These are phyloP conservation scores for Galleria mellonella DNA, from an alignment of 1,140 invertebrate genomes.

Conservation along the genomic window DNA sequence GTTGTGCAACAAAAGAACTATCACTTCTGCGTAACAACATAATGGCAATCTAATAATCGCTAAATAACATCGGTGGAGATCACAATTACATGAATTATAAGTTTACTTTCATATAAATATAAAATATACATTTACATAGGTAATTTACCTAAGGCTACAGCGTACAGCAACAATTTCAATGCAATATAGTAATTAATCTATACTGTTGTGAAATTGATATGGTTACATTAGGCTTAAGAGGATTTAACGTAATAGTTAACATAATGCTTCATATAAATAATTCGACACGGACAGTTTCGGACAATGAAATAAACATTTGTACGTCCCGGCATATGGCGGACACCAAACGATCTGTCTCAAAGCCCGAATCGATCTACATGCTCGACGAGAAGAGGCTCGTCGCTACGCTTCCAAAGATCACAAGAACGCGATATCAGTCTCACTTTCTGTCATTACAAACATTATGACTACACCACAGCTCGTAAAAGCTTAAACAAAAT, in stretches of 20 bases:
- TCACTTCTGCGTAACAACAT: conserved; percentile 57
- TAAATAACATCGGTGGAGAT: conserved; percentile 74
- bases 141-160: conserved; percentile 53
- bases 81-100: conserved; percentile 71
- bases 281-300: neutral
- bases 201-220: conserved; percentile 66
- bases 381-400: conserved; percentile 12
- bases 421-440: conserved; percentile 68
- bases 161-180: conserved; percentile 61
- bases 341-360: neutral
- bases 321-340: too few relatives aligned
- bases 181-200: conserved; percentile 62
- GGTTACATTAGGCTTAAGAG: conserved; percentile 44
- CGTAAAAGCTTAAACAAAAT: conserved; percentile 24
- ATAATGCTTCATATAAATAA: conserved; percentile 44
- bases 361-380: conserved; percentile 4
- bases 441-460: conserved; percentile 69
- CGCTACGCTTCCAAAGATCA: conserved; percentile 33
- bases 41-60: conserved; percentile 70
- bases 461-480: conserved; percentile 52
- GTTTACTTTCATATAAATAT: conserved; percentile 66
- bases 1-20: conserved; percentile 48
- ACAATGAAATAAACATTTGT: too few relatives aligned
- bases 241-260: conserved; percentile 58
- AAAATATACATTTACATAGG: conserved; percentile 59